A percentile compares a stretch with the other conserved stretches of the same genome.
Conservation (phyloP, 2,888 invertebrate genomes). For the Amblyjoppa proteus region DNA sequence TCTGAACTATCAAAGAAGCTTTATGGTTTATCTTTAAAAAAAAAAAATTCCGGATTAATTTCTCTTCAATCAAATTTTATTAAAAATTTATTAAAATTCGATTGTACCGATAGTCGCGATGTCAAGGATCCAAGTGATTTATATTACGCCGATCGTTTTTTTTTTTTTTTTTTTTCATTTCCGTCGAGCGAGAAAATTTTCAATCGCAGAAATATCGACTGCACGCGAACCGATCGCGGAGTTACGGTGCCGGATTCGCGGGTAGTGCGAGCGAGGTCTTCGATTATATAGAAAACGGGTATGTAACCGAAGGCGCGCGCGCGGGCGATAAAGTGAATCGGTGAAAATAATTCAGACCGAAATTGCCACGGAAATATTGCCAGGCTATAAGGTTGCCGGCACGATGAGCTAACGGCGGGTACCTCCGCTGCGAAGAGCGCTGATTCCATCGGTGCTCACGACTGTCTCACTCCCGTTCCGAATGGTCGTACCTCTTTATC, state of each 20-base stretch:
- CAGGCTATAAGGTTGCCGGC: constrained; percentile 75
- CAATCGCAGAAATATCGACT: constrained; percentile 51
- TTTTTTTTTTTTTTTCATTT: constrained; percentile 8
- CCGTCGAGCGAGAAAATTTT: constrained; percentile 28
- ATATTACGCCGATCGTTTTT: constrained; percentile 11
- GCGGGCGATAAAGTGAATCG: constrained; percentile 80
- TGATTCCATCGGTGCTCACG: constrained; percentile 47
- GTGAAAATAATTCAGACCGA: constrained; percentile 82
- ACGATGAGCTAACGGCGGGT: constrained; percentile 71
- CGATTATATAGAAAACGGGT: constrained; percentile 42
- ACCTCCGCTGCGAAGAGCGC: constrained; percentile 34
- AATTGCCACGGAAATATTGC: constrained; percentile 81
- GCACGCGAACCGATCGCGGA: constrained; percentile 57
- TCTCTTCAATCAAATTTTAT: neutral
- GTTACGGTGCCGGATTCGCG: constrained; percentile 55
- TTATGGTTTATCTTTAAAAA: too few species aligned
- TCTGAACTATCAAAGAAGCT: too few species aligned
- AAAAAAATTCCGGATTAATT: neutral
- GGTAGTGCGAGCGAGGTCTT: constrained; percentile 46
- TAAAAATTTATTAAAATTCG: neutral
- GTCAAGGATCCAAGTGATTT: neutral
- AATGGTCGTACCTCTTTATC: constrained; percentile 54
- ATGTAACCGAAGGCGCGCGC: constrained; percentile 73
- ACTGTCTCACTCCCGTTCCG: constrained; percentile 17
- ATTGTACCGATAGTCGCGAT: neutral